Base-by-base conservation (phyloP, 2,888 invertebrate species). In the Orthosia incerta region DNA sequence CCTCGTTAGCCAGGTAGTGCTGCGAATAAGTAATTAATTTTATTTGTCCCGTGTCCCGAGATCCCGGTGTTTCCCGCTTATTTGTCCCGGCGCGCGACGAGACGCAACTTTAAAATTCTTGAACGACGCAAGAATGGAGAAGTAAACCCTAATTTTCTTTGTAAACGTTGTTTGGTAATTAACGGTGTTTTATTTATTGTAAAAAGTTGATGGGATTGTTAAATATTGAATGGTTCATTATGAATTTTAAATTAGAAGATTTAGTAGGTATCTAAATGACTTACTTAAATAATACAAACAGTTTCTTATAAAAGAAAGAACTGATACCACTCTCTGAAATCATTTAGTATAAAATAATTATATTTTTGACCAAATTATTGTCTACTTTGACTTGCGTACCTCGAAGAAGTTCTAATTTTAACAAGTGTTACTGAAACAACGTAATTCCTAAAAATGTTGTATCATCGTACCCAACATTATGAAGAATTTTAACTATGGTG, bases 11-110 rank as follows among this genome's bases (percentile, higher is more conserved):
- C 87, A 87, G 87, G 87, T 87, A 86, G 86, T 71, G 77, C 78
- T 82, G 81, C 80, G 86, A 87, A 87, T 87, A 83, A 86, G 86
- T 87, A 87, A 87, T 87, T 87, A 86, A 87, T 87, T 87, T 84
- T 87, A 87, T 87, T 87, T 87, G 80, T 75, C 69, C 75, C 82
- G 79, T 82, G 76, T 83, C 84, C 60, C 79, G 79, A 72, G 84
- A 71, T 73, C 64, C 69, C 80, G 63, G 74, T 78, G 66, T 80
- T 62, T 74, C 82, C 75, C 61, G 65, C 72, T 73, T 83, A 80
- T 83, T 86, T 84, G 75, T 83, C 74, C 65, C 76, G 79, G 76
- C 85, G 75, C 78, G 80, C 78, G 80, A 74, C 74, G 80, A 71
- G 79, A 74, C 62, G 74, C 74, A 73, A 86, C 84, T 86, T 86